Evolutionary conservation across 2,888 invertebrate species (phyloP).

Genomic region (Drosophila pegasa): DNA sequence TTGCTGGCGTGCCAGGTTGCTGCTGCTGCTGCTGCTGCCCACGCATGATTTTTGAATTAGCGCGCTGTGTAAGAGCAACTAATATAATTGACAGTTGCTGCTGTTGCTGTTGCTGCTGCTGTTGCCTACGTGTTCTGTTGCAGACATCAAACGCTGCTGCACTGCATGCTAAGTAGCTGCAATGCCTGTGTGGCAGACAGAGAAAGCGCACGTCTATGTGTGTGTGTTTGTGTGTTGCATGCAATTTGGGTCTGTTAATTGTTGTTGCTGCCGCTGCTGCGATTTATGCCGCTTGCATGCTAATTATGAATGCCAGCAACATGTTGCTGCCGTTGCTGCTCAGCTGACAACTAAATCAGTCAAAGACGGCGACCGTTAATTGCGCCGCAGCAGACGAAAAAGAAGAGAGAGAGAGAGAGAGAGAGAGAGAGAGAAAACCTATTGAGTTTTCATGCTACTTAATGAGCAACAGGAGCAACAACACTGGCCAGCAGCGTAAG

Average conservation of each 20-base stretch:
- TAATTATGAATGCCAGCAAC: conserved; percentile 70
- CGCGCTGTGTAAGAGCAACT: conserved; percentile 72
- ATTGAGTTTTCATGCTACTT: conserved; percentile 78
- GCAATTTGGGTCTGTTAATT: conserved; percentile 79
- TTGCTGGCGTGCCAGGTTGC: conserved; percentile 56
- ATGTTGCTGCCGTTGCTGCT: conserved; percentile 52
- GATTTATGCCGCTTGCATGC: conserved; percentile 79
- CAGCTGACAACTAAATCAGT: conserved; percentile 78
- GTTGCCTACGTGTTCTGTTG: conserved; percentile 74
- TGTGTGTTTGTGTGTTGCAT: conserved; percentile 53
- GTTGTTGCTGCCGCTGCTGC: conserved; percentile 65
- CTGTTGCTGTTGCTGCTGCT: conserved; percentile 37
- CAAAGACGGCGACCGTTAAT: conserved; percentile 63
- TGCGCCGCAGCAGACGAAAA: conserved; percentile 30
- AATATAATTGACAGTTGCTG: conserved; percentile 77
- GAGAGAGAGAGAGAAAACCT: conserved; percentile 26
- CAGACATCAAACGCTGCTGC: conserved; percentile 69
- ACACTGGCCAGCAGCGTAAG: conserved; percentile 48
- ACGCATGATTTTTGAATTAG: conserved; percentile 84
- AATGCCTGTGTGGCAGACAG: conserved; percentile 17
- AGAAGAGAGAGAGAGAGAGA: conserved; percentile 2
- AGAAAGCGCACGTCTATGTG: conserved; percentile 33
- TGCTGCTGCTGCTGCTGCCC: conserved; percentile 66
- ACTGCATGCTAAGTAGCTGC: conserved; percentile 72
- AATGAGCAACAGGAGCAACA: conserved; percentile 70